These are phyloP conservation scores for Myotis findleyi DNA, from an alignment of 2,797 vertebrate species.

Conservation along the genomic window DNA sequence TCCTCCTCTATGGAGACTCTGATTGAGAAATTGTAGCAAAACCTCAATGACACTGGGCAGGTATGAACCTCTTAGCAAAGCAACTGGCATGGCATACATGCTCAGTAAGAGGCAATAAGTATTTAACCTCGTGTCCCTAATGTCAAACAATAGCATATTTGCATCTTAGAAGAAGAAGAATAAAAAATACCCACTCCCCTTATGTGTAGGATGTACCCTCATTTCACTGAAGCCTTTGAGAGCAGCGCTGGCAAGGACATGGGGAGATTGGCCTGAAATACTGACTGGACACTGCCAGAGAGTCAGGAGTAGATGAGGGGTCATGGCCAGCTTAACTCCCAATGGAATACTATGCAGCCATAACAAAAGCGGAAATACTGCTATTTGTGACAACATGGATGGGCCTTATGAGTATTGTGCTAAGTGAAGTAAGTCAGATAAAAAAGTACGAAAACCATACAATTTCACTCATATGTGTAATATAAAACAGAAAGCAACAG, in stretches of 20 bases:
- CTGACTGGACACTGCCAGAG: too few relatives aligned
- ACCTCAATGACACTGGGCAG: rapidly evolving
- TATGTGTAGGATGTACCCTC: background rate
- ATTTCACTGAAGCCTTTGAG: background rate
- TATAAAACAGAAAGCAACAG: background rate
- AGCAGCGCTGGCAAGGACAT: rapidly evolving
- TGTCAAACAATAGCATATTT: background rate
- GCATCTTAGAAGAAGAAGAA: background rate
- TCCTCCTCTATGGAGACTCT: rapidly evolving
- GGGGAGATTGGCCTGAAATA: background rate
- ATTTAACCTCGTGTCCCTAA: background rate
- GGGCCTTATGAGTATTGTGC: too few relatives aligned
- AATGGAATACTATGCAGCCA: too few relatives aligned
- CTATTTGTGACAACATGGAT: background rate
- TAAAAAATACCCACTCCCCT: rapidly evolving
- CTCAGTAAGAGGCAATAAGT: background rate
- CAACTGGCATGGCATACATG: background rate
- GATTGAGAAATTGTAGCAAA: background rate
- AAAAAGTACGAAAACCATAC: background rate
- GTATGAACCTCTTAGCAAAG: background rate
- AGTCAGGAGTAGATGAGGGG: too few relatives aligned
- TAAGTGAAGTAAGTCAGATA: too few relatives aligned
- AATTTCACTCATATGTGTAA: background rate
- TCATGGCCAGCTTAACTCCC: rapidly evolving
- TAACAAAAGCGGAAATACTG: background rate